Conservation (phyloP, 1,140 invertebrate genomes). For the Cherax destructor region DNA sequence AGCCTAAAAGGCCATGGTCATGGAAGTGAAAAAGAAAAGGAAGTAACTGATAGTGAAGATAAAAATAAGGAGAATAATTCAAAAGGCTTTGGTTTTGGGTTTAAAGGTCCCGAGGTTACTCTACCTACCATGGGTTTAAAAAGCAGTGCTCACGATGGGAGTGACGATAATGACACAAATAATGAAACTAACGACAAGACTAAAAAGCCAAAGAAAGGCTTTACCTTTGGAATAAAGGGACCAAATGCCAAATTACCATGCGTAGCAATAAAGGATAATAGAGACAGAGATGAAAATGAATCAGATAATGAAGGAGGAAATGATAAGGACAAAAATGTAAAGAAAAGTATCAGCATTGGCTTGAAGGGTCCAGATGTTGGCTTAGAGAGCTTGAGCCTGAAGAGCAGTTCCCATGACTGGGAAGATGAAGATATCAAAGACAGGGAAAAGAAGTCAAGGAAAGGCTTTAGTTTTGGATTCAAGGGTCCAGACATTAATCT, state of each 20-base stretch:
- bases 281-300: neutral
- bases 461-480: constrained; percentile 25
- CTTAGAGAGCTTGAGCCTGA: constrained; percentile 30
- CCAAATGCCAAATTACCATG: constrained; percentile 40
- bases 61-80: neutral
- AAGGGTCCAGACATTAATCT: constrained; percentile 44
- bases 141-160: neutral
- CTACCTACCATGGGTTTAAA: constrained; percentile 37
- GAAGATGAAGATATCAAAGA: constrained; percentile 15
- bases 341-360: constrained; percentile 12
- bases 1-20: neutral
- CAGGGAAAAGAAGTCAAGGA: constrained; percentile 21
- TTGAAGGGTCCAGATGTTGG: constrained; percentile 39
- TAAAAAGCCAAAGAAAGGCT: constrained; percentile 35
- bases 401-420: constrained; percentile 2
- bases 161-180: constrained; percentile 4
- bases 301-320: neutral
- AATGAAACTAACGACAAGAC: constrained; percentile 26
- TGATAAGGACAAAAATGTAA: constrained; percentile 7
- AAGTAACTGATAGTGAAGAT: neutral
- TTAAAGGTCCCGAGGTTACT: constrained; percentile 39
- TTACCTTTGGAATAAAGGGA: constrained; percentile 42
- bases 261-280: neutral
- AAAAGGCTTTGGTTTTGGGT: constrained; percentile 34
- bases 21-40: neutral